Conservation (phyloP, 2,888 invertebrate genomes). For the Pinctada fucata region DNA sequence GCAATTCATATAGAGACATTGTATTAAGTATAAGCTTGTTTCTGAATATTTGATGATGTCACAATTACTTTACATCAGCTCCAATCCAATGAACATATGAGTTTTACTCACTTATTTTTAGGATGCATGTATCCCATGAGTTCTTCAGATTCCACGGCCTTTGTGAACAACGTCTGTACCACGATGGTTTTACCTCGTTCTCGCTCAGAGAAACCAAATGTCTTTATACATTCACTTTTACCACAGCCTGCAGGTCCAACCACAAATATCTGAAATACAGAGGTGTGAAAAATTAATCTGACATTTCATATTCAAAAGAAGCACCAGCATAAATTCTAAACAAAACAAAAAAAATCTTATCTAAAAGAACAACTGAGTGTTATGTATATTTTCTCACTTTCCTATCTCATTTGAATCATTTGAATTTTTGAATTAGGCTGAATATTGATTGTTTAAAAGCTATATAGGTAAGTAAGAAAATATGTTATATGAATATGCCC, state of each 20-base stretch:
- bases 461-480: too few relatives aligned
- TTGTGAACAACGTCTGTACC: constrained; percentile 74
- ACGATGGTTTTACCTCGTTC: constrained; percentile 71
- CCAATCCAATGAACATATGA: too few relatives aligned
- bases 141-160: constrained; percentile 72
- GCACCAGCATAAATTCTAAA: background rate
- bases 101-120: constrained; percentile 61
- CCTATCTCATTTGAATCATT: too few relatives aligned
- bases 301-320: background rate
- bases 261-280: constrained; percentile 66
- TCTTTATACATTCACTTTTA: constrained; percentile 75
- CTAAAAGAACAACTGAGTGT: background rate
- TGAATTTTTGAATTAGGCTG: too few relatives aligned
- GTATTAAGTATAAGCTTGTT: too few relatives aligned
- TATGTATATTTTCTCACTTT: background rate
- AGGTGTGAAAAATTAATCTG: background rate
- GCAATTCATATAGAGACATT: too few relatives aligned
- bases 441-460: too few relatives aligned
- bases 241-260: constrained; percentile 75
- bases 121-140: constrained; percentile 71
- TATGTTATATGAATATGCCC: too few relatives aligned
- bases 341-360: background rate
- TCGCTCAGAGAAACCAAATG: constrained; percentile 73
- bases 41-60: too few relatives aligned
- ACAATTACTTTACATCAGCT: too few relatives aligned